Evolutionary conservation across 2,888 invertebrate species (phyloP), one percentile per base, ranked within the genome.

Genomic region (Petrolisthes cinctipes): DNA sequence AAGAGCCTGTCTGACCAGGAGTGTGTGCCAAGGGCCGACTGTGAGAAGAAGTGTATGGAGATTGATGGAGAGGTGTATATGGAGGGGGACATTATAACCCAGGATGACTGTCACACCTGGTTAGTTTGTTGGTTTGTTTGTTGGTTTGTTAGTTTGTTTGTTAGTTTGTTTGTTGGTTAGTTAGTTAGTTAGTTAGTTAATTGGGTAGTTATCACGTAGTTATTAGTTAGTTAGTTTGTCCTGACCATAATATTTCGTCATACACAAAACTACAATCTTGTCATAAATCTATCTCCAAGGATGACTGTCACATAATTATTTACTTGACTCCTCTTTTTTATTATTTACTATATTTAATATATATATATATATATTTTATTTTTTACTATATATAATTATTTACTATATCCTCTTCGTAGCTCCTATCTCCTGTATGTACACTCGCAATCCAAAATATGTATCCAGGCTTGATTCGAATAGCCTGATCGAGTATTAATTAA

Each of bases 31-130:
- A 95, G 95, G 84, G 94, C 94, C 0, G 94, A 94, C 80, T 98
- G 97, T 92, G 94, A 94, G 90, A 94, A 93, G 86, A 93, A 95
- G 1, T 97, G 97, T 91, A 93, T 96, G 93, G 94, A 95, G 66
- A 93, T 95, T 23, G 94, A 96, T 86, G 96, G 95, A 0, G 92
- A 91, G 82, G 94, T 94, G 20, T 95, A 95, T 92, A 95, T 95
- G 86, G 97, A 97, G 92, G 96, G 97, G 0, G 97, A 97, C 92
- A 92, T 95, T 51, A 94, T 97, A 0, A 95, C 95, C 89, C 95
- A 95, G 89, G 97, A 97, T 92, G 94, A 94, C 0, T 97, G 97
- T 92, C 96, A 97, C 91, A 95, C 95, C 0, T 98, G 97, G 94
- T 94, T 91, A 92, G 87, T 75, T 14, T 0, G 37, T 37, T n/a